These are phyloP conservation scores for Erethizon dorsatum DNA, from an alignment of 2,797 vertebrate genomes.

Conservation along the genomic window DNA sequence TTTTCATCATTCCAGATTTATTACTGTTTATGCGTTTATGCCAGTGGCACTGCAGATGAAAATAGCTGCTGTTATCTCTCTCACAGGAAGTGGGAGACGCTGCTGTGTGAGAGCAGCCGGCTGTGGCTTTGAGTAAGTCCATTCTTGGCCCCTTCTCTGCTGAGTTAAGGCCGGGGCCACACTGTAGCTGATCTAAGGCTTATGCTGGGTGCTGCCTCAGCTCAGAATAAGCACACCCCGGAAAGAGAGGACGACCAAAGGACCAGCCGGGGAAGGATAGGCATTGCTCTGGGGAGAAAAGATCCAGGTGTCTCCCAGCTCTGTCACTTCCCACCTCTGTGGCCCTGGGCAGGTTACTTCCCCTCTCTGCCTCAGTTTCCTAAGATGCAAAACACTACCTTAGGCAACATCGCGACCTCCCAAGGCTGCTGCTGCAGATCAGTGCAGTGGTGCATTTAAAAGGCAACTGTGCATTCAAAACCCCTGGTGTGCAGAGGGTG, in stretches of 20 bases:
- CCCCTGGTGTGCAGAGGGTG: not conserved
- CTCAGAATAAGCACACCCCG: not conserved
- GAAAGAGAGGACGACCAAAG: not conserved
- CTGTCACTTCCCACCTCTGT: not conserved
- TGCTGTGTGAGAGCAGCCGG: slow-evolving; percentile 31
- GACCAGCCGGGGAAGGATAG: not conserved
- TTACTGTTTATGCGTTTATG: slow-evolving; percentile 66
- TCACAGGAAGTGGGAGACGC: slow-evolving; percentile 80
- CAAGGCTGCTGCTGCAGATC: not conserved
- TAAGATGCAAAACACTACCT: not conserved
- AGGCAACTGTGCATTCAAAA: not conserved
- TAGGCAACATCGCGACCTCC: not conserved
- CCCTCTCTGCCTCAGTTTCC: not conserved
- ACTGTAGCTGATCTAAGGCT: not conserved
- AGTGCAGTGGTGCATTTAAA: not conserved
- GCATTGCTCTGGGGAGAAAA: not conserved
- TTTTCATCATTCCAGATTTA: slow-evolving; percentile 72
- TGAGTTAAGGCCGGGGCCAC: not conserved
- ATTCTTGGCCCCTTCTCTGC: not conserved
- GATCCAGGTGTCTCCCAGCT: not conserved
- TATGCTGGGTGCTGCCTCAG: slow-evolving; percentile 2
- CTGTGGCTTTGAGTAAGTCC: slow-evolving; percentile 73
- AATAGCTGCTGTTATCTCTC: slow-evolving; percentile 67
- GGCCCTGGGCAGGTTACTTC: not conserved
- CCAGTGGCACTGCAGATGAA: slow-evolving; percentile 31